Evolutionary conservation across 2,888 invertebrate species (phyloP), one percentile per base, ranked within the genome.

Genomic region (Drosophila tripunctata): DNA sequence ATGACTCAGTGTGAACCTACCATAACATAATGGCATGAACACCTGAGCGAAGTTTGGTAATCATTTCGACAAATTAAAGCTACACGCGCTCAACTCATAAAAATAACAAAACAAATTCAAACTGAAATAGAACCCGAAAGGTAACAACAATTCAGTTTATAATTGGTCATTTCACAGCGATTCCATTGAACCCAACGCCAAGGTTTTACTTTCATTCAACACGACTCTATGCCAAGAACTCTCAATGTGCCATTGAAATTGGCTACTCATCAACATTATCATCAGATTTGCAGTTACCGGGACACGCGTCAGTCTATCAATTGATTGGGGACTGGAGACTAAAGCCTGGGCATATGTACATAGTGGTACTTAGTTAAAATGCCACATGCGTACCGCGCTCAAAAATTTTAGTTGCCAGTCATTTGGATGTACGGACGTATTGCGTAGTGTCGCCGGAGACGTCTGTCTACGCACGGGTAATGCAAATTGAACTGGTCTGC

Each of bases 401-500:
- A 68, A 66, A 56, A 52, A 50, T 54, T 61, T 75, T 75, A 65
- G 54, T 69, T 63, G 51, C 52, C 36, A 43, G 48, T 4, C 58
- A 67, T 67, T 79, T 58, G 57, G 61, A 75, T 83, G 66, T 63
- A 63, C 47, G 63, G 45, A 62, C 43, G 78, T 78, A 56, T 81
- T 78, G 69, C 84, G 81, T 78, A 84, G 81, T 58, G 43, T 57
- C 56, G 68, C 43, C 58, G 57, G 35, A 55, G 55, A 48, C 31
- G 61, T 47, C 58, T 71, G 61, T 47, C 58, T 71, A 84, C 79
- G 82, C 85, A 84, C 71, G 82, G 70, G 74, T 67, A 84, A 81
- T 81, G 85, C 66, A 64, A 81, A 81, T 63, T 63, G 35, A 43
- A 44, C 17, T 22, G 6, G 58, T 33, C 57, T 52, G 56, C 38